These are phyloP conservation scores for Saguinus imperator DNA, from an alignment of 2,113 vertebrate species.

Conservation along the genomic window DNA sequence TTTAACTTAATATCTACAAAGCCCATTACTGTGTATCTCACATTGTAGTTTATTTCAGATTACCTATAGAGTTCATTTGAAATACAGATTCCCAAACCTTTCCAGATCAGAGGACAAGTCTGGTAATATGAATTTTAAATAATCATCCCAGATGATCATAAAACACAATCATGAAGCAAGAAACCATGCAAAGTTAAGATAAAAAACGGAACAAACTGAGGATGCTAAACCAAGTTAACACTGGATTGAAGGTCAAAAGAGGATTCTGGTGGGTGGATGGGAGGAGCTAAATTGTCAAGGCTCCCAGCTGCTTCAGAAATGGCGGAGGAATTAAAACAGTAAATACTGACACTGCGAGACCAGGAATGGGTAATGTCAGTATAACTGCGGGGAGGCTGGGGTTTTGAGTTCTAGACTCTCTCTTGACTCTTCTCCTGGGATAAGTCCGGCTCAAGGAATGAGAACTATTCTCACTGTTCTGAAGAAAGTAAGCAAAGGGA, in stretches of 20 bases:
- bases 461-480: neutral
- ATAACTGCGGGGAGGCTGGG: neutral
- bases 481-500: neutral
- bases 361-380: neutral
- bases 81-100: neutral
- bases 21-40: neutral
- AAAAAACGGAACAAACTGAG: neutral
- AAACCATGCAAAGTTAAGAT: neutral
- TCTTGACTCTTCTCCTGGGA: neutral
- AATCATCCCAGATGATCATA: neutral
- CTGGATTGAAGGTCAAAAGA: neutral
- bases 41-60: neutral
- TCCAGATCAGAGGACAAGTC: neutral
- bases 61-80: neutral
- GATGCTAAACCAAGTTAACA: neutral
- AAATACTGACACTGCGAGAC: neutral
- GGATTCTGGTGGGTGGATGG: neutral
- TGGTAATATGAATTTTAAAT: neutral
- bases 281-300: neutral
- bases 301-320: neutral
- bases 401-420: neutral
- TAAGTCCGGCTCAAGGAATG: neutral
- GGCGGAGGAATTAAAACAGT: neutral
- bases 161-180: too few species aligned
- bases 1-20: neutral